Base-by-base conservation (phyloP, 1,140 invertebrate species). In the Carposina sasakii region DNA sequence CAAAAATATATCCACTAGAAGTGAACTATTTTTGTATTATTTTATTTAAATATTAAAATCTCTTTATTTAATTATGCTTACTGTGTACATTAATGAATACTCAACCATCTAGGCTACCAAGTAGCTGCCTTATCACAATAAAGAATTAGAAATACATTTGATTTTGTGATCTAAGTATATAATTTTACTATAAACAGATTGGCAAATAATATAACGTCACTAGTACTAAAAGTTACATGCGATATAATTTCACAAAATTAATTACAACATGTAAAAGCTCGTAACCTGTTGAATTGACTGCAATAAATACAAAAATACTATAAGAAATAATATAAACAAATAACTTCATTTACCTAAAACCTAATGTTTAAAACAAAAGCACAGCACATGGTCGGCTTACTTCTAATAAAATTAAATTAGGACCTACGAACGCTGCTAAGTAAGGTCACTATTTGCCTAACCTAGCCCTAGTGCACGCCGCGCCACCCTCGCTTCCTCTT, bases 341-440 rank as follows among this genome's bases (percentile, higher is more conserved):
- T 70, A 75, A 79, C 76, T 78, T 72, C 67, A 81, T 76, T 76
- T 71, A 74, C 71, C 67, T 76, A 74, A 53, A 63, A 71, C 64
- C 59, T 60, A 69, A 66, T 64, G 60, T 76, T 84, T 81, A 78
- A 84, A 84, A 84, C 73, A 78, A 79, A 83, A 84, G 74, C 81
- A 84, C 81, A 84, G 81, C 81, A 84, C 81, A 76, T 83, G 70
- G 70, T 84, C 77, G 79, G 77, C 79, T 83, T 83, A 83, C 62
- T 72, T 60, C 67, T 67, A 76, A 79, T 57, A 43, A 74, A 75
- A 79, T 69, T 71, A 79, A 74, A 71, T 79, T 73, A 77, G 53
- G 63, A 76, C 63, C 75, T 76, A 74, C 51, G 52, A 63, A 69
- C 67, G 63, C 64, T 66, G 73, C 57, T n/a, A 57, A 60, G 65